phyloP scores from a whole-genome alignment of 2,888 invertebrate species.

The Nowickia ferox region DNA sequence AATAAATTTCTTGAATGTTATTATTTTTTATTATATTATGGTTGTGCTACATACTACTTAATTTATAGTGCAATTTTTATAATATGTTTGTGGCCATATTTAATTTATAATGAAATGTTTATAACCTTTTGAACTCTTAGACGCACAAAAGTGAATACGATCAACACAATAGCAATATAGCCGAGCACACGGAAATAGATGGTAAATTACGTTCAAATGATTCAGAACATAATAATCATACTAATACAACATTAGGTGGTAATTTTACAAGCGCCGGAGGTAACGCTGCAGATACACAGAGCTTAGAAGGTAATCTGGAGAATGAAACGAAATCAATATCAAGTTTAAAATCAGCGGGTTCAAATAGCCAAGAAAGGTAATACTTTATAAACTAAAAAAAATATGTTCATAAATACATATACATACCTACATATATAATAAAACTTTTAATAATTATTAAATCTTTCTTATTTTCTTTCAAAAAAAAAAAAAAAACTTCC shows the following conservation, averaged over 20 bases:
- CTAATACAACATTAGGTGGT: slow-evolving; percentile 67
- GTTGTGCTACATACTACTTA: no score
- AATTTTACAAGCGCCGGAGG: slow-evolving; percentile 83
- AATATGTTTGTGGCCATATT: no score
- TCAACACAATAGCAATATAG: slow-evolving; percentile 73
- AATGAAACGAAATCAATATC: slow-evolving; percentile 96
- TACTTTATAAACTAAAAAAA: neutral
- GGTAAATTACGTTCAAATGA: slow-evolving; percentile 67
- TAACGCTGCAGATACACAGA: slow-evolving; percentile 94
- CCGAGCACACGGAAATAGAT: slow-evolving; percentile 65
- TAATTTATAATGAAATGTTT: neutral
- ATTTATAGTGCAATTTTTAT: no score
- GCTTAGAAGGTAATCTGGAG: slow-evolving; percentile 96
- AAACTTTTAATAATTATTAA: slow-evolving; percentile 14
- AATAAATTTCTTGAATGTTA: no score
- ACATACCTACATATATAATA: neutral
- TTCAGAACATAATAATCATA: slow-evolving; percentile 69
- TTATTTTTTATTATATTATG: no score
- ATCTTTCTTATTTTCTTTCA: slow-evolving; percentile 13
- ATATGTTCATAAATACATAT: neutral
- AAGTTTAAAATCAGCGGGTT: slow-evolving; percentile 90
- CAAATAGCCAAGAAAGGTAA: slow-evolving; percentile 91
- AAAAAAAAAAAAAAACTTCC: slow-evolving; percentile 21
- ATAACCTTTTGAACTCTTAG: slow-evolving; percentile 69
- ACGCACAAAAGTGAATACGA: slow-evolving; percentile 80